phyloP scores from a whole-genome alignment of 2,797 vertebrate genomes.

The Chaenodraco wilsoni region DNA sequence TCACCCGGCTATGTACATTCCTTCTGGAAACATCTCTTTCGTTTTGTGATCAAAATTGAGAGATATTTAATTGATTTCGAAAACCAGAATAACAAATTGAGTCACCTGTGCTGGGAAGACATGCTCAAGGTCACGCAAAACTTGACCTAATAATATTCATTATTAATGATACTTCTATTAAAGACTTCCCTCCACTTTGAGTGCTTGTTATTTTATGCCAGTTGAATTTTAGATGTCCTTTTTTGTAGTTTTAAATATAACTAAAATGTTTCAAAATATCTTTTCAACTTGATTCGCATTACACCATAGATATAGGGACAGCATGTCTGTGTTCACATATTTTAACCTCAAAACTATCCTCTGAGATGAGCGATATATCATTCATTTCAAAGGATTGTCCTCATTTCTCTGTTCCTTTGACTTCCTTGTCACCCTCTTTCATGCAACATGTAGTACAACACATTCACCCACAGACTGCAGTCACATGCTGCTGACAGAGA shows the following conservation, averaged over 20 bases:
- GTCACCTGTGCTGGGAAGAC: neutral
- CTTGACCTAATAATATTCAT: too few species aligned
- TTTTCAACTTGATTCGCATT: neutral
- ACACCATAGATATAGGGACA: neutral
- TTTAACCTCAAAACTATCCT: neutral
- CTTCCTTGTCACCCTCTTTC: neutral
- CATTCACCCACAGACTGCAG: constrained; percentile 17
- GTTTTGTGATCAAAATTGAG: too few species aligned
- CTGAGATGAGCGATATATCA: neutral
- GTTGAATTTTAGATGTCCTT: neutral
- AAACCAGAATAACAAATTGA: neutral
- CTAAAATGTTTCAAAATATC: too few species aligned
- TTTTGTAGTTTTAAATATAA: neutral
- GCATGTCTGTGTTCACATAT: neutral
- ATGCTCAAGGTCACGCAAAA: neutral
- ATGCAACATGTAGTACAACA: neutral
- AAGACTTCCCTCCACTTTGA: neutral
- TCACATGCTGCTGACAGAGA: constrained; percentile 34
- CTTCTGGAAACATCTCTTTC: neutral
- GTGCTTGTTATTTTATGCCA: neutral
- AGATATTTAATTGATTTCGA: too few species aligned
- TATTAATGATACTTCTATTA: neutral
- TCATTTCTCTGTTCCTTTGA: neutral
- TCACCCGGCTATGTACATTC: neutral
- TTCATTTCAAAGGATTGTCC: neutral